Evolutionary conservation across 2,888 invertebrate species (phyloP).

Genomic region (Agonum fuliginosum): DNA sequence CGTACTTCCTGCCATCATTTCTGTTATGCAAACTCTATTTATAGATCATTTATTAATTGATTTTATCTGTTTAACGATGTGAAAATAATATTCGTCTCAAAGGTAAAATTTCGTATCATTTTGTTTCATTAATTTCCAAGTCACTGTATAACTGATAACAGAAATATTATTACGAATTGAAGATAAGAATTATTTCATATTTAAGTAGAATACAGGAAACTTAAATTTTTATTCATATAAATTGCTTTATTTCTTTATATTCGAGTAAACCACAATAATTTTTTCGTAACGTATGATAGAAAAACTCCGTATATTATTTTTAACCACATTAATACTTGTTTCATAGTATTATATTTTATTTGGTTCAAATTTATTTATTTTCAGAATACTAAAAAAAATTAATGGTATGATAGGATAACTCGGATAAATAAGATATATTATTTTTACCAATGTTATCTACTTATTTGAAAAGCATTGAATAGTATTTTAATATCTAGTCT

Average conservation of each 20-base stretch:
- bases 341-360: no score
- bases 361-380: no score
- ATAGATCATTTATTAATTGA: background rate
- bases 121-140: background rate
- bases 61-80: background rate
- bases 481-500: no score
- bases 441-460: no score
- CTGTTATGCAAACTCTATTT: background rate
- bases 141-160: background rate
- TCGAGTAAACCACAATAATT: background rate
- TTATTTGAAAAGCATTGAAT: no score
- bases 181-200: slow-evolving; percentile 7
- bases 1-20: background rate
- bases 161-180: background rate
- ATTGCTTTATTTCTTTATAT: background rate
- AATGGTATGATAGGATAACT: no score
- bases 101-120: slow-evolving; percentile 1
- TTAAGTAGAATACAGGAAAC: background rate
- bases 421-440: no score
- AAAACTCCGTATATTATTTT: no score
- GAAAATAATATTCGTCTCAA: slow-evolving; percentile 5
- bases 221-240: slow-evolving; percentile 29
- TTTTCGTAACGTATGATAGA: no score
- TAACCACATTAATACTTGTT: no score
- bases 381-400: no score